These are phyloP conservation scores for Holocentrus rufus DNA, from an alignment of 2,797 vertebrate species.

Conservation along the genomic window DNA sequence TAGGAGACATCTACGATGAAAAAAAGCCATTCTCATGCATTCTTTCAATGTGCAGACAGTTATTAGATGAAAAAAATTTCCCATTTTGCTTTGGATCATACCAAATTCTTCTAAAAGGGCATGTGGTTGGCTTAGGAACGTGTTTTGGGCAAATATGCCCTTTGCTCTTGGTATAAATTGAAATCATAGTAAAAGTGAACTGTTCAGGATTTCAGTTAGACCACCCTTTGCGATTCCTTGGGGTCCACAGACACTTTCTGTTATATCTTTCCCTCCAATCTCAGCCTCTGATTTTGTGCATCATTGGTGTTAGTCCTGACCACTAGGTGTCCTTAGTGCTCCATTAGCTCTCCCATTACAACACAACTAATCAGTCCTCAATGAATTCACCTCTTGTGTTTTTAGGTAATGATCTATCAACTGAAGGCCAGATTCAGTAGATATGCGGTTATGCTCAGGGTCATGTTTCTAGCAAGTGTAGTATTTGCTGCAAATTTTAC, in stretches of 20 bases:
- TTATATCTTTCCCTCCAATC: not conserved
- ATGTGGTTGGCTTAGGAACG: too few relatives aligned
- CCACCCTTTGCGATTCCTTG: not conserved
- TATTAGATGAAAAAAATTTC: too few relatives aligned
- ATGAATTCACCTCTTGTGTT: conserved; percentile 43
- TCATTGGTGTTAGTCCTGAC: conserved; percentile 42
- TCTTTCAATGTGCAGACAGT: too few relatives aligned
- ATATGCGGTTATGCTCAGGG: conserved; percentile 33
- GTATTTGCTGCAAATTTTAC: conserved; percentile 39
- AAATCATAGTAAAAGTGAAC: not conserved
- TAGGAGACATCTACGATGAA: too few relatives aligned
- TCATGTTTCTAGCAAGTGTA: conserved; percentile 28
- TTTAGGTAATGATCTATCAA: conserved; percentile 42
- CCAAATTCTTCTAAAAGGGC: too few relatives aligned
- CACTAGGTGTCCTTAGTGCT: conserved; percentile 80
- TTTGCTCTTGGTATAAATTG: not conserved
- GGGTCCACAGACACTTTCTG: not conserved
- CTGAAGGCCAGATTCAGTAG: conserved; percentile 30
- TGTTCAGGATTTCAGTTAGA: not conserved
- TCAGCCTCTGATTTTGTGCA: not conserved
- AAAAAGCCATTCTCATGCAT: too few relatives aligned
- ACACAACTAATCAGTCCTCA: conserved; percentile 35
- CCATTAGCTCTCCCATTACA: conserved; percentile 33
- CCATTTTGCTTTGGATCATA: too few relatives aligned
- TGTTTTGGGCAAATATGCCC: too few relatives aligned